A percentile compares a stretch with the other conserved stretches of the same genome.
phyloP scores from a whole-genome alignment of 1,140 invertebrate species.

The Drosophila nannoptera region DNA sequence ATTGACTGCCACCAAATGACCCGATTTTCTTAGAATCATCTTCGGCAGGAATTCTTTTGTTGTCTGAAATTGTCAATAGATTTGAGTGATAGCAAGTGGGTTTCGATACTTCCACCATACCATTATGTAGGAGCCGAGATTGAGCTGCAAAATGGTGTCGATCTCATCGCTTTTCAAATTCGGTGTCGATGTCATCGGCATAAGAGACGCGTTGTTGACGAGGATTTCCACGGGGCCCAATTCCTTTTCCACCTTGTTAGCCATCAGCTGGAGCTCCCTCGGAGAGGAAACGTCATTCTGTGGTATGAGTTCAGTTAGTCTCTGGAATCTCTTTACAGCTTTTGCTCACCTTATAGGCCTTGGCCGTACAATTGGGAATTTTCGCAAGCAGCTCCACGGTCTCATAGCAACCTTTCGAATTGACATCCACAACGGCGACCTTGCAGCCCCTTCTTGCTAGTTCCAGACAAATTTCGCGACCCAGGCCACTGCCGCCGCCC shows the following conservation, averaged over 20 bases:
- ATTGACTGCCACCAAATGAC: constrained; percentile 73
- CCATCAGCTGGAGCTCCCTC: constrained; percentile 71
- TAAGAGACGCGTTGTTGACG: constrained; percentile 76
- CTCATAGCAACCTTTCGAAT: constrained; percentile 74
- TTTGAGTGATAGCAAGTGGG: not conserved
- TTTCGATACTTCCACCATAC: constrained; percentile 31
- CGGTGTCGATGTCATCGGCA: constrained; percentile 75
- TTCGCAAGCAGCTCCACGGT: constrained; percentile 66
- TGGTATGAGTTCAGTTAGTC: not conserved
- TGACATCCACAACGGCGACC: constrained; percentile 74
- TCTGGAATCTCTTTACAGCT: not conserved
- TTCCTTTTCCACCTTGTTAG: constrained; percentile 73
- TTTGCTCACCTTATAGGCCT: constrained; percentile 72
- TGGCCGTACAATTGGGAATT: constrained; percentile 61
- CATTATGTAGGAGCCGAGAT: constrained; percentile 76
- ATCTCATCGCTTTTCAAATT: constrained; percentile 70
- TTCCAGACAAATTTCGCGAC: constrained; percentile 71
- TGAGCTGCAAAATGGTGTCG: constrained; percentile 71
- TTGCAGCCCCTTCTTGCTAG: constrained; percentile 74
- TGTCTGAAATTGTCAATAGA: constrained; percentile 43
- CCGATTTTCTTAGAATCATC: constrained; percentile 72
- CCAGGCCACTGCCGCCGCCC: constrained; percentile 75
- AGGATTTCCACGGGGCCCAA: constrained; percentile 75
- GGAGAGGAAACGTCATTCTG: constrained; percentile 77
- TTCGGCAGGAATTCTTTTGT: constrained; percentile 75